Evolutionary conservation across 2,888 invertebrate genomes (phyloP), one percentile per base, ranked within the genome.

Genomic region (Lasius fuliginosus): DNA sequence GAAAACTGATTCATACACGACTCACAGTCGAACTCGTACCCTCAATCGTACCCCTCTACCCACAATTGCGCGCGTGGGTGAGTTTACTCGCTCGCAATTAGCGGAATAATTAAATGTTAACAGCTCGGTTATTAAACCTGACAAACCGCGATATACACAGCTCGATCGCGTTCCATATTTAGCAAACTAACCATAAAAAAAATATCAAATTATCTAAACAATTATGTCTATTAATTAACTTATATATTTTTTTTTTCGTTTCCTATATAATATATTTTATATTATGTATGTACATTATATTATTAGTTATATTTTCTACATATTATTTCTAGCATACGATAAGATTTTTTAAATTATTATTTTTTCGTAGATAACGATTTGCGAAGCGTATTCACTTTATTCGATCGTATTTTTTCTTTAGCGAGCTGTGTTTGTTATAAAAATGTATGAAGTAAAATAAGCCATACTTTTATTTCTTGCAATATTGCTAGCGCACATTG

Each of bases 11-110:
- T 64, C 40, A 77, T 77, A 64, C 36, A 82, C 27, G 36, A 75
- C 49, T 30, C 67, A 2, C 27, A 9, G 58, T 40, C 49, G 62
- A 75, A 64, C 67, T 67, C 33, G 42, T 56, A 40, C 62, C 12
- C 33, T 40, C 64, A 65, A 73, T 62, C 27, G 23, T n/a, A 68
- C 46, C 68, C 67, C 60, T n/a, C 53, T 84, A 60, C 73, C 6
- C 30, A 27, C 12, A 67, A 69, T 68, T 49, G 42, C 36, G 62
- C 53, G 33, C 77, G 85, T 65, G 82, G 67, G 69, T 74, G 77
- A 75, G 12, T 83, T 77, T 75, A 58, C 68, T 65, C 83, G 58
- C 15, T 36, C 46, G 62, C 73, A 81, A 88, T 87, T 87, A 85
- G 83, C 65, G 56, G 18, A 49, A 71, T 79, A 79, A 79, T 79